These are phyloP conservation scores for Cephus cinctus DNA, from an alignment of 1,140 invertebrate genomes.

Conservation along the genomic window DNA sequence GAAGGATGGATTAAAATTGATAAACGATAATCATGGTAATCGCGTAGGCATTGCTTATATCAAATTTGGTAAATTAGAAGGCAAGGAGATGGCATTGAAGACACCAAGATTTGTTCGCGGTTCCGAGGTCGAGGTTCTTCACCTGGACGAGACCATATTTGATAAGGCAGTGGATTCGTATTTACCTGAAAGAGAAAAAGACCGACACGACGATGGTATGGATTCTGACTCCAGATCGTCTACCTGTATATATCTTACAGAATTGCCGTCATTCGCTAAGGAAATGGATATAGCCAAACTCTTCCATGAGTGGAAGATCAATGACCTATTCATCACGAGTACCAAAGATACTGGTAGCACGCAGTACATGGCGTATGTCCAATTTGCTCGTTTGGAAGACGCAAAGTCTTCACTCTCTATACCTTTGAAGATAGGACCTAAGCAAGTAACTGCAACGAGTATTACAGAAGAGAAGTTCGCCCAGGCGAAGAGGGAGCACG, in stretches of 20 bases:
- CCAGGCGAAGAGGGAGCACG: slow-evolving; percentile 51
- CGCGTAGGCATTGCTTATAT: slow-evolving; percentile 79
- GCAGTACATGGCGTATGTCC: slow-evolving; percentile 67
- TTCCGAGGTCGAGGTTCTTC: slow-evolving; percentile 62
- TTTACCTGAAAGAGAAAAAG: slow-evolving; percentile 41
- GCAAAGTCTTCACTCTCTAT: slow-evolving; percentile 62
- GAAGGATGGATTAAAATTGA: slow-evolving; percentile 81
- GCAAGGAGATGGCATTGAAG: slow-evolving; percentile 70
- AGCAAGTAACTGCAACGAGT: slow-evolving; percentile 56
- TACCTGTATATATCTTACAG: slow-evolving; percentile 65
- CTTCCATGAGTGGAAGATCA: slow-evolving; percentile 70
- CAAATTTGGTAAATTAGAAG: slow-evolving; percentile 68
- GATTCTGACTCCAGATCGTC: slow-evolving; percentile 40
- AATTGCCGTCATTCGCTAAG: slow-evolving; percentile 72
- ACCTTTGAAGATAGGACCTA: slow-evolving; percentile 59
- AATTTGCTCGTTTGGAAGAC: slow-evolving; percentile 71
- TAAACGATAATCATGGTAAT: slow-evolving; percentile 76
- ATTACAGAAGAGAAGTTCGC: slow-evolving; percentile 58
- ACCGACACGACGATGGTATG: slow-evolving; percentile 28
- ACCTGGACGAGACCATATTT: slow-evolving; percentile 64
- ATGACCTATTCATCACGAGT: slow-evolving; percentile 66
- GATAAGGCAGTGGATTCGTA: slow-evolving; percentile 67
- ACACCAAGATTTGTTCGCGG: slow-evolving; percentile 50
- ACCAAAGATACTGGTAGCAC: slow-evolving; percentile 60
- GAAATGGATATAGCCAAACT: slow-evolving; percentile 76